Evolutionary conservation across 2,888 invertebrate genomes (phyloP), one percentile per base, ranked within the genome.

Genomic region (Lasioglossum villosulum): DNA sequence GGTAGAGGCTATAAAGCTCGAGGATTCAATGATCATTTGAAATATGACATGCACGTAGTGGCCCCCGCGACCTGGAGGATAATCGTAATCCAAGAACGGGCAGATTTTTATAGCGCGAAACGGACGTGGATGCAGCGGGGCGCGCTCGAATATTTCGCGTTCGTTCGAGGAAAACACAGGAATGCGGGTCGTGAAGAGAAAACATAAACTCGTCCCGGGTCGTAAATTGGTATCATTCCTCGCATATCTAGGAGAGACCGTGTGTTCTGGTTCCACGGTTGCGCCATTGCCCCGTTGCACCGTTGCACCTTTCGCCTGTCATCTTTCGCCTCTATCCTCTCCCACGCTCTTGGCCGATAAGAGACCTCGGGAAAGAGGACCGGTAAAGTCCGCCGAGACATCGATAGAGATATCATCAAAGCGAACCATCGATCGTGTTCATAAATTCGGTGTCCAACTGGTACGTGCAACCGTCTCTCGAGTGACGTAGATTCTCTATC

Each of bases 391-490:
- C 87, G 68, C 82, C 81, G 86, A 89, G 88, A 88, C 86, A 82
- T 87, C 90, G 89, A 90, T 90, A 88, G 90, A 92, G 92, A 92
- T 91, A 91, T 90, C 89, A 90, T 91, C 91, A 88, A 90, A 91
- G 87, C 84, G 88, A 80, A 86, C 75, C 85, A 87, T 89, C 91
- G 91, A 92, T 89, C 91, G 88, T 86, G 88, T 91, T 90, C 90
- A 88, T 91, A 92, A 92, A 92, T 92, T 92, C 87, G 86, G 84
- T 88, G 89, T 89, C 87, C 86, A 80, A 88, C 86, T 82, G 78
- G 83, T 83, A 88, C 85, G 79, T 80, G 87, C 86, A 85, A 84
- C 87, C 86, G 80, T 83, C 80, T 85, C 86, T 80, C 79, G 75
- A 66, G 80, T 80, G 78, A 81, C 76, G 76, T 75, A 81, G 79